phyloP scores from a whole-genome alignment of 1,140 invertebrate genomes.

The Stegodyphus mimosarum region DNA sequence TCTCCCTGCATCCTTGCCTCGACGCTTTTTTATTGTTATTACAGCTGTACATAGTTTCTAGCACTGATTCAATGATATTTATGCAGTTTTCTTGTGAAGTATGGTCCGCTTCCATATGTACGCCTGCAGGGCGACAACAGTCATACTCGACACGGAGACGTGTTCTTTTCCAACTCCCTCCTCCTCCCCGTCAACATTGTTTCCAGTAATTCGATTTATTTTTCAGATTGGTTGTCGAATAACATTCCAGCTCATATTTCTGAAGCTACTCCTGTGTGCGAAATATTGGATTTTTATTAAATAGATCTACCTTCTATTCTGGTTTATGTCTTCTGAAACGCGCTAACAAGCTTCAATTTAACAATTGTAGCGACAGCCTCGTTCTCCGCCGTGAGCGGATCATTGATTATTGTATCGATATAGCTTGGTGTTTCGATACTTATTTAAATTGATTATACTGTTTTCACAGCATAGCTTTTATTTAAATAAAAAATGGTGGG shows the following conservation, averaged over 20 bases:
- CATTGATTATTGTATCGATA: too few species aligned
- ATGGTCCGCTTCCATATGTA: neutral
- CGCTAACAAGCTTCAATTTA: conserved; percentile 16
- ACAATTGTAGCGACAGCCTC: too few species aligned
- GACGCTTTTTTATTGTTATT: conserved; percentile 46
- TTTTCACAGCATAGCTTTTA: too few species aligned
- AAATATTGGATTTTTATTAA: conserved; percentile 54
- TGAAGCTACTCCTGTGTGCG: neutral
- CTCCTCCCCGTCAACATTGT: conserved; percentile 37
- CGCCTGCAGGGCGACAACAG: neutral
- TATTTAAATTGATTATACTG: too few species aligned
- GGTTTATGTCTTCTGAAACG: neutral
- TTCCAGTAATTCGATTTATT: conserved; percentile 58
- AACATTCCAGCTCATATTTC: conserved; percentile 54
- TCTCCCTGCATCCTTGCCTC: neutral
- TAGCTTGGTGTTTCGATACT: too few species aligned
- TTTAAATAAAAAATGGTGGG: too few species aligned
- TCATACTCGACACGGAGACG: too few species aligned
- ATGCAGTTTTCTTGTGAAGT: conserved; percentile 17
- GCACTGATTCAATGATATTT: conserved; percentile 46
- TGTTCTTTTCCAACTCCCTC: neutral
- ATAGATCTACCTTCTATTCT: too few species aligned
- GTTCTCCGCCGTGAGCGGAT: too few species aligned
- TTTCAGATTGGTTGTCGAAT: conserved; percentile 6
- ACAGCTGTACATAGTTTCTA: conserved; percentile 12